phyloP scores from a whole-genome alignment of 2,113 vertebrate species.

The Bubo scandiacus region DNA sequence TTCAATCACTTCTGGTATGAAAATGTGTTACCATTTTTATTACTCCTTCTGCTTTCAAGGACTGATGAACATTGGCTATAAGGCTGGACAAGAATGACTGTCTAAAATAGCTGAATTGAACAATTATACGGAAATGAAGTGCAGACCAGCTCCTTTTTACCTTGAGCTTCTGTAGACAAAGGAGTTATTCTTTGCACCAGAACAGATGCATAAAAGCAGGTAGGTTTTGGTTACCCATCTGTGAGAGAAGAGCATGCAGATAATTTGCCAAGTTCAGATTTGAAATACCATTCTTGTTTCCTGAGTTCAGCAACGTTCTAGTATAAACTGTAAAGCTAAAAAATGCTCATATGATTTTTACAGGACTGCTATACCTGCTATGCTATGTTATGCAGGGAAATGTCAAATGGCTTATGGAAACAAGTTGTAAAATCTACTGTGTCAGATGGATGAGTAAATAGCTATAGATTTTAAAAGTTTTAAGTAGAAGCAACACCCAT shows the following conservation, averaged over 20 bases:
- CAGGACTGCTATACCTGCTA: neutral
- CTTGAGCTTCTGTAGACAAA: neutral
- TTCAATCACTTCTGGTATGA: neutral
- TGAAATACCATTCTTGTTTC: neutral
- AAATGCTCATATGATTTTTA: neutral
- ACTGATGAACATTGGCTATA: neutral
- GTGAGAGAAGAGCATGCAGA: neutral
- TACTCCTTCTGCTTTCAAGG: neutral
- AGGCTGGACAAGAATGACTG: neutral
- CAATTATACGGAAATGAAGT: constrained; percentile 3
- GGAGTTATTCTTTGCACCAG: constrained; percentile 13
- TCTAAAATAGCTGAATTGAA: neutral
- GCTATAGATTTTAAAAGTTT: neutral
- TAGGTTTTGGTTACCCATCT: neutral
- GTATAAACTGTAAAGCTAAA: neutral
- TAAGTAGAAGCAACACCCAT: neutral
- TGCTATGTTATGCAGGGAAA: neutral
- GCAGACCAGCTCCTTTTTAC: neutral
- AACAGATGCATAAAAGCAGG: neutral
- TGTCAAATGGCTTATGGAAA: neutral
- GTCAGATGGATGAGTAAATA: neutral
- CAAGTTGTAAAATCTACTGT: neutral
- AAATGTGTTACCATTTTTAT: neutral
- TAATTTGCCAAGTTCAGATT: neutral
- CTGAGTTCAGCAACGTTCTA: neutral